phyloP scores from a whole-genome alignment of 1,140 invertebrate species.

The Heliothis virescens region DNA sequence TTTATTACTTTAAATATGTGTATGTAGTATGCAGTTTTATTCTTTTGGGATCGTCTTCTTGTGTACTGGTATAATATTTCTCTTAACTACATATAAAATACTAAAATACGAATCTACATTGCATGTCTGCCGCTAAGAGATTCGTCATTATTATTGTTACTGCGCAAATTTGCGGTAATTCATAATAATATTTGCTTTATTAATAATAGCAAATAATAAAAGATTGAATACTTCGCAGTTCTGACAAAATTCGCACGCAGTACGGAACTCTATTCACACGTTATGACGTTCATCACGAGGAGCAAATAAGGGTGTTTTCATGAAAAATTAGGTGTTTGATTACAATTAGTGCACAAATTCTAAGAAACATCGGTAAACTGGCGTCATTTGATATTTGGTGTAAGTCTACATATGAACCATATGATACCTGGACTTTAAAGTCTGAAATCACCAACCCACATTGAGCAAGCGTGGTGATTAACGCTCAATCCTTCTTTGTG shows the following conservation, averaged over 20 bases:
- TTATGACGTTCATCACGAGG: slow-evolving; percentile 47
- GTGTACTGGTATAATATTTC: no score
- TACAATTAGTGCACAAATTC: no score
- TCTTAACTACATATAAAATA: no score
- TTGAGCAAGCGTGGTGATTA: no score
- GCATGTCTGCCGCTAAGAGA: not conserved
- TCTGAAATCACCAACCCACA: no score
- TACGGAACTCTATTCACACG: slow-evolving; percentile 44
- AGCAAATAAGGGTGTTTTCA: slow-evolving; percentile 45
- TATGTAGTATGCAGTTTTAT: no score
- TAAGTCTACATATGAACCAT: no score
- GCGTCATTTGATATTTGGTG: not conserved
- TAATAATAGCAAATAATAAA: not conserved
- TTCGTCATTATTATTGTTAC: not conserved
- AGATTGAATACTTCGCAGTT: not conserved
- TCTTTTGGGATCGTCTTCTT: no score
- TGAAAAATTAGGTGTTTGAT: slow-evolving; percentile 22
- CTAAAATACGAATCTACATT: no score
- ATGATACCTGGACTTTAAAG: no score
- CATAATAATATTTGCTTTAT: slow-evolving; percentile 11
- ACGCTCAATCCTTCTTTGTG: no score
- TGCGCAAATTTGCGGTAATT: not conserved
- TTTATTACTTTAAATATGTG: no score
- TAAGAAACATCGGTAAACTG: slow-evolving; percentile 3
- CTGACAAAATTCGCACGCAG: slow-evolving; percentile 16